These are phyloP conservation scores for Merodon equestris DNA, from an alignment of 2,888 invertebrate species.

Conservation along the genomic window DNA sequence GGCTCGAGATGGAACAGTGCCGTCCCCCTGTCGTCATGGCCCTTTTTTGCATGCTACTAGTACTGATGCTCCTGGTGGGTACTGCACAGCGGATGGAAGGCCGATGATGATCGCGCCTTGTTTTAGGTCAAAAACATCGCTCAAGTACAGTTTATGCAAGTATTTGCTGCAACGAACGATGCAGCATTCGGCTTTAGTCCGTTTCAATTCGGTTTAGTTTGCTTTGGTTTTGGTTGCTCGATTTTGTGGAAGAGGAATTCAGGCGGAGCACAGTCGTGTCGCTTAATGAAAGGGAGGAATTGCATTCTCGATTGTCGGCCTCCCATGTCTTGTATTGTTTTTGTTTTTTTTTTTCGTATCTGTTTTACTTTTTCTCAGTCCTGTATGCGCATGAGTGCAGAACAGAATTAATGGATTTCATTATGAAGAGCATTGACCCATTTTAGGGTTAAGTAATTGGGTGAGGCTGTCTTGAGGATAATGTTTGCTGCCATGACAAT, in stretches of 20 bases:
- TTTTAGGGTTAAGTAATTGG: constrained; percentile 59
- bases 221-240: background rate
- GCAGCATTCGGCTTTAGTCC: too few relatives aligned
- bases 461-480: background rate
- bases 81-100: constrained; percentile 15
- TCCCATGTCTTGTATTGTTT: constrained; percentile 15
- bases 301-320: constrained; percentile 23
- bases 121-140: constrained; percentile 56
- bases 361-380: too few relatives aligned
- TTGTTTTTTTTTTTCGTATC: too few relatives aligned
- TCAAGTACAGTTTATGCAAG: constrained; percentile 56
- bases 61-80: constrained; percentile 55
- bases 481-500: too few relatives aligned
- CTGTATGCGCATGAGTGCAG: constrained; percentile 29
- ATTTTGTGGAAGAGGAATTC: background rate
- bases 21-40: background rate
- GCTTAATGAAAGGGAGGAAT: constrained; percentile 12
- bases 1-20: constrained; percentile 31
- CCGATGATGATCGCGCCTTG: constrained; percentile 34
- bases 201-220: too few relatives aligned
- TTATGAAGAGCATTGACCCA: constrained; percentile 61
- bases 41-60: constrained; percentile 25
- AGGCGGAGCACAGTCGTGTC: constrained; percentile 3
- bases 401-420: constrained; percentile 56
- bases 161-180: constrained; percentile 19